A percentile compares a stretch with the other conserved stretches of the same genome.
Evolutionary conservation across 2,888 invertebrate species (phyloP).

Genomic region (Hylaea fasciaria): DNA sequence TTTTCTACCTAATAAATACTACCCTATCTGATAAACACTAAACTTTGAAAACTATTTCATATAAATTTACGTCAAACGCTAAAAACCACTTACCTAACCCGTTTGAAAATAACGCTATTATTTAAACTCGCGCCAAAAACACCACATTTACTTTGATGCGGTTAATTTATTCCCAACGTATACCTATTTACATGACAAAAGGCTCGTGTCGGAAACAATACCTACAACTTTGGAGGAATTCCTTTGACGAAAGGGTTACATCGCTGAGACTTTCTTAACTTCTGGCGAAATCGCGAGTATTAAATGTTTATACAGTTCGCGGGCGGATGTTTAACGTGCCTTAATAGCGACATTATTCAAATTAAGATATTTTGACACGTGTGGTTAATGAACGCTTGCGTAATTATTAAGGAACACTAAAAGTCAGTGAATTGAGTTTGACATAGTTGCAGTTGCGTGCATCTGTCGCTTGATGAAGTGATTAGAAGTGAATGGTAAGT

Average conservation of each 20-base stretch:
- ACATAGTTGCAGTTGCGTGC: too few species aligned
- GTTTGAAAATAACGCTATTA: slow-evolving; percentile 15
- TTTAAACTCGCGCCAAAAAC: slow-evolving; percentile 34
- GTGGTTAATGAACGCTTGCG: slow-evolving; percentile 13
- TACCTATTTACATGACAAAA: slow-evolving; percentile 60
- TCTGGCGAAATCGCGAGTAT: slow-evolving; percentile 49
- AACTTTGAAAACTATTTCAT: too few species aligned
- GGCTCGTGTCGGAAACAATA: slow-evolving; percentile 54
- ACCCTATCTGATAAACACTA: too few species aligned
- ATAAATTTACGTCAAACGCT: slow-evolving; percentile 5
- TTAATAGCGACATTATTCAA: slow-evolving; percentile 23
- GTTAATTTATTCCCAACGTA: slow-evolving; percentile 56
- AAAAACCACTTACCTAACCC: slow-evolving; percentile 9
- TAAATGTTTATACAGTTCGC: slow-evolving; percentile 39
- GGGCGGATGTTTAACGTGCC: slow-evolving; percentile 24
- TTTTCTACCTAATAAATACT: too few species aligned
- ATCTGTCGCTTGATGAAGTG: too few species aligned
- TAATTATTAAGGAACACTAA: too few species aligned
- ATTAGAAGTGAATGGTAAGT: too few species aligned
- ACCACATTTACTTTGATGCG: slow-evolving; percentile 45
- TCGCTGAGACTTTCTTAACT: slow-evolving; percentile 45
- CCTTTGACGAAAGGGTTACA: slow-evolving; percentile 47
- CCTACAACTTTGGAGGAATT: slow-evolving; percentile 51
- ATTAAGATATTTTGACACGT: slow-evolving; percentile 26
- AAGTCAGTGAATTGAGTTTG: too few species aligned